These are phyloP conservation scores for Quiscalus mexicanus DNA, from an alignment of 2,113 vertebrate genomes.

Conservation along the genomic window DNA sequence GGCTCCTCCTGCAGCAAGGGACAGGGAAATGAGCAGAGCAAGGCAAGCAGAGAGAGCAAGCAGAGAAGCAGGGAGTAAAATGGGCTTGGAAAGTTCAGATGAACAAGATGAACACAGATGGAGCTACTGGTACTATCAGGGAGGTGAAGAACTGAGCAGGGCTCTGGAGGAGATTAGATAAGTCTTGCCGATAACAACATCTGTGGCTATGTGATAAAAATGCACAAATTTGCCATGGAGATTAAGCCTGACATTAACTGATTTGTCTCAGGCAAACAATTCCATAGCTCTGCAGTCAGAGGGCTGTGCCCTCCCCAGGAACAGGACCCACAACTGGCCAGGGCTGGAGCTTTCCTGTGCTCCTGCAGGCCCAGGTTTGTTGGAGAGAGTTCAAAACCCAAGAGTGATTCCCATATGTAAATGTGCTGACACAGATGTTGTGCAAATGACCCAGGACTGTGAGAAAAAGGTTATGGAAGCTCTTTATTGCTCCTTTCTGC, in stretches of 20 bases:
- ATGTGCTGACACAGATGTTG: accelerated
- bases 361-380: not conserved
- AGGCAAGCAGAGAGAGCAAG: not conserved
- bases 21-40: not conserved
- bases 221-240: not conserved
- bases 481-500: not conserved
- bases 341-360: not conserved
- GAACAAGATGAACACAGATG: not conserved
- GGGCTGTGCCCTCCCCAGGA: not conserved
- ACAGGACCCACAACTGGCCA: not conserved
- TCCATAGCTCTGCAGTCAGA: not conserved
- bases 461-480: not conserved
- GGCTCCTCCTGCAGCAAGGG: not conserved
- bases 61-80: not conserved
- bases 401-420: not conserved
- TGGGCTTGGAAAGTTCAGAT: not conserved
- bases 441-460: not conserved
- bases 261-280: not conserved
- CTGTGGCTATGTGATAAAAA: conserved; percentile 35
- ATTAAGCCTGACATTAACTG: conserved; percentile 7
- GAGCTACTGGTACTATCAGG: conserved; percentile 5
- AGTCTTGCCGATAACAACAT: not conserved
- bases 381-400: not conserved
- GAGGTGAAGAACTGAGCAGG: conserved; percentile 6
- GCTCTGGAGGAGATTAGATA: conserved; percentile 25